A percentile compares a stretch with the other conserved stretches of the same genome.
Evolutionary conservation across 2,113 vertebrate species (phyloP).

Genomic region (Mirza zaza): DNA sequence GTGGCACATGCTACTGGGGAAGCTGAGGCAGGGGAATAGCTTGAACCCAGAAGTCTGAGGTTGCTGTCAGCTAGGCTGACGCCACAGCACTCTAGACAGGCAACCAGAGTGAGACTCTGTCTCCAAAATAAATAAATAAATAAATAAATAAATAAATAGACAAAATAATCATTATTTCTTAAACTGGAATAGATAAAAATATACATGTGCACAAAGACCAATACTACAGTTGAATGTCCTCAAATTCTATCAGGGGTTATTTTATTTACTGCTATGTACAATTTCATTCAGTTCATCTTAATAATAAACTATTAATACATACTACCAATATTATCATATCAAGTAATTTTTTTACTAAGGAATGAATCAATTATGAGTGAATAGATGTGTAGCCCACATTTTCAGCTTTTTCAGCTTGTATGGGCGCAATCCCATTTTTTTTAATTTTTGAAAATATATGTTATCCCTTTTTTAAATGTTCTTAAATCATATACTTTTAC

Average conservation of each 20-base stretch:
- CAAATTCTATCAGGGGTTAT: background rate
- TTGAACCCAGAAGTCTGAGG: too few relatives aligned
- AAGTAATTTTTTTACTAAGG: background rate
- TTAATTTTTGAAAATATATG: background rate
- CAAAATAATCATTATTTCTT: background rate
- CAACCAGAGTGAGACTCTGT: too few relatives aligned
- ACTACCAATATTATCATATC: background rate
- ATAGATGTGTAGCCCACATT: background rate
- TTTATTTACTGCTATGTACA: background rate
- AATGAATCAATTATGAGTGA: background rate
- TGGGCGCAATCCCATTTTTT: background rate
- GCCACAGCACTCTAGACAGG: too few relatives aligned
- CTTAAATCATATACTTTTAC: background rate
- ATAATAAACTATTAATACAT: background rate
- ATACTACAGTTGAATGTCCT: background rate
- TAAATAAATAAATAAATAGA: too few relatives aligned
- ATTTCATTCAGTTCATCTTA: background rate
- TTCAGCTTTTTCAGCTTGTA: background rate
- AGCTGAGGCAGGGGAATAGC: too few relatives aligned
- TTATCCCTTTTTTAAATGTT: background rate
- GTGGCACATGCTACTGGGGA: too few relatives aligned
- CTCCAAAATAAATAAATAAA: too few relatives aligned
- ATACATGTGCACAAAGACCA: background rate
- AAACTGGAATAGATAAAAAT: background rate
- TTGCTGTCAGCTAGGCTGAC: too few relatives aligned